Percentiles rank a stretch among this genome's conserved stretches.
Conservation (phyloP, 1,140 invertebrate species). For the Trichonephila inaurata region DNA sequence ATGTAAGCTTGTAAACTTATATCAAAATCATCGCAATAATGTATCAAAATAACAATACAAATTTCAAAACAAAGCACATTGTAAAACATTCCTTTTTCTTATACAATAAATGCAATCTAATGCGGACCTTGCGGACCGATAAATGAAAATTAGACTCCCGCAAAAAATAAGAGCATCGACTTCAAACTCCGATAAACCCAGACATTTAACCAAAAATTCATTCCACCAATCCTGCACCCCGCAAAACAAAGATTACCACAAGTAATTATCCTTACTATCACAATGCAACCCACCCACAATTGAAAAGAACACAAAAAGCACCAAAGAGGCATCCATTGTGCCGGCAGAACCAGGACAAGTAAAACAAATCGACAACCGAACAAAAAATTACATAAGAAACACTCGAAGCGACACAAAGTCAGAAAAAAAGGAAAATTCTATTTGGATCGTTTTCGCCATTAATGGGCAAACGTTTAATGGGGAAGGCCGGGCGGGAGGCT, state of each 20-base stretch:
- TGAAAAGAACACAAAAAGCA: neutral
- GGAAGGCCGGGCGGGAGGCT: slow-evolving; percentile 46
- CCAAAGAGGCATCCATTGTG: neutral
- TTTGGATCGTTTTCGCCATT: slow-evolving; percentile 58
- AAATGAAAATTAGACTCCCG: neutral
- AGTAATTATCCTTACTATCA: neutral
- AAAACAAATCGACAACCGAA: neutral
- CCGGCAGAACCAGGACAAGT: neutral
- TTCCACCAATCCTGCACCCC: neutral
- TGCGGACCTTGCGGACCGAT: neutral
- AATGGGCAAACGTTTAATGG: slow-evolving; percentile 57
- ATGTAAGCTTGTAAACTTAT: no score
- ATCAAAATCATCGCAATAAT: no score
- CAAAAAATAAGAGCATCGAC: no score
- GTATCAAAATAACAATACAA: no score
- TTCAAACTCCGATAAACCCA: no score
- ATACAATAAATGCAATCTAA: no score
- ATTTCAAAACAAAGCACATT: no score
- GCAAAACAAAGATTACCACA: neutral
- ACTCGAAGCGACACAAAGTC: slow-evolving; percentile 4
- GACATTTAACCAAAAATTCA: neutral
- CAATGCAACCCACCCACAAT: neutral
- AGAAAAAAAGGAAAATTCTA: slow-evolving; percentile 54
- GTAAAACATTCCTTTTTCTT: no score
- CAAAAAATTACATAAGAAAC: slow-evolving; percentile 31